A percentile compares a stretch with the other conserved stretches of the same genome.
These are phyloP conservation scores for Pyrocephalus nanus DNA, from an alignment of 2,797 vertebrate genomes.

Conservation along the genomic window DNA sequence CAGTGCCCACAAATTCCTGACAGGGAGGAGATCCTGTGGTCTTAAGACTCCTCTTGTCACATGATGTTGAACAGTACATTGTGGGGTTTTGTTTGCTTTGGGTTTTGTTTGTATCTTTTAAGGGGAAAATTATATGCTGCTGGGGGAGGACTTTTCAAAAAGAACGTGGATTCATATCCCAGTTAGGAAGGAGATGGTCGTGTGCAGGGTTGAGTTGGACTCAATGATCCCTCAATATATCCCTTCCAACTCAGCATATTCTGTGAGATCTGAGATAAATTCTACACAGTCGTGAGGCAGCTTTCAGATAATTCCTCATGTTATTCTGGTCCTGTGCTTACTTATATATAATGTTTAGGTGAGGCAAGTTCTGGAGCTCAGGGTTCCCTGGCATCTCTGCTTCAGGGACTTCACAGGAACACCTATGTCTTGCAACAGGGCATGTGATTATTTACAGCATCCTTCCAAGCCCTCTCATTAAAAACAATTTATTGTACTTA, in stretches of 20 bases:
- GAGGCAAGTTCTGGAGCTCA: background rate
- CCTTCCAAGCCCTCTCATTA: background rate
- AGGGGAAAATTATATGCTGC: background rate
- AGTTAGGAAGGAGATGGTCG: background rate
- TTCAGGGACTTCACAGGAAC: background rate
- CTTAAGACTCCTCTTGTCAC: background rate
- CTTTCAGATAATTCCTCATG: background rate
- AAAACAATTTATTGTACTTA: background rate
- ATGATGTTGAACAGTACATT: background rate
- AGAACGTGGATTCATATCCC: background rate
- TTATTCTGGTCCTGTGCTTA: background rate
- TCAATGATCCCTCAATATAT: background rate
- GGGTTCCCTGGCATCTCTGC: background rate
- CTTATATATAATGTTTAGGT: accelerated
- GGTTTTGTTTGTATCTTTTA: background rate
- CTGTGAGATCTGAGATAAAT: background rate
- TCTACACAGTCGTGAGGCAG: background rate
- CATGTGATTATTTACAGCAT: background rate
- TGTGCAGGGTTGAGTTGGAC: background rate
- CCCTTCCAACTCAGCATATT: background rate
- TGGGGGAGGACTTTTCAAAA: background rate
- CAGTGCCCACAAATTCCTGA: background rate
- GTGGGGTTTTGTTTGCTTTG: background rate
- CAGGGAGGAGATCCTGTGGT: background rate
- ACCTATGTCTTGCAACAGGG: background rate